A percentile compares a stretch with the other conserved stretches of the same genome.
Conservation (phyloP, 2,113 vertebrate genomes). For the Mirza zaza region DNA sequence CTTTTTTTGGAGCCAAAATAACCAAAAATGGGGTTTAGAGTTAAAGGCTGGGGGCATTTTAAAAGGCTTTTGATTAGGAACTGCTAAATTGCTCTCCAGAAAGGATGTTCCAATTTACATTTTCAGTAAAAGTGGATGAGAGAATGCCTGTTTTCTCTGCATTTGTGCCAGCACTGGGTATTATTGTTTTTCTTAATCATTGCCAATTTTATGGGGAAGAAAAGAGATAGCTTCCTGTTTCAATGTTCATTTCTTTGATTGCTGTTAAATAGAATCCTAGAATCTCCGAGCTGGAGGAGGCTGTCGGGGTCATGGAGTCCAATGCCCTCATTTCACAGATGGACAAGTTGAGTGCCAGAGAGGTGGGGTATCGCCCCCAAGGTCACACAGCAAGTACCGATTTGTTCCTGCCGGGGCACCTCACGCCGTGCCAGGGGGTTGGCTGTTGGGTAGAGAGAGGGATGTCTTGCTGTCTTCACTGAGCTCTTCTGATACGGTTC, state of each 20-base stretch:
- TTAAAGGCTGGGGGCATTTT: not conserved
- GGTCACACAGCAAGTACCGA: not conserved
- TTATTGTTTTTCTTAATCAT: not conserved
- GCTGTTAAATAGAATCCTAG: not conserved
- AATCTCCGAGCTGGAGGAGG: not conserved
- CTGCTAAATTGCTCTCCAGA: not conserved
- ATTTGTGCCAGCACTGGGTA: not conserved
- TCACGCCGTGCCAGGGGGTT: not conserved
- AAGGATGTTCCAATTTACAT: not conserved
- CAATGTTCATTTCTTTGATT: not conserved
- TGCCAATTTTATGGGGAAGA: not conserved
- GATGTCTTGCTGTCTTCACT: not conserved
- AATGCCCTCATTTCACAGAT: not conserved
- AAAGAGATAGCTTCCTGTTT: not conserved
- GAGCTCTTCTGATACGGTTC: not conserved
- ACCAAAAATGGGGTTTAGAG: not conserved
- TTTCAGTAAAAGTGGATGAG: not conserved
- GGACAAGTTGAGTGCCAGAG: not conserved
- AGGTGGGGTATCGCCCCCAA: not conserved
- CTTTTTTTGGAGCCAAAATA: not conserved
- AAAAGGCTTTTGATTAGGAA: not conserved
- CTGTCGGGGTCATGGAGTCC: not conserved
- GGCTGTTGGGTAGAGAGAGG: not conserved
- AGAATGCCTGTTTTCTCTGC: not conserved
- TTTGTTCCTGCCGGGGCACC: rapidly evolving